Conservation (phyloP, 2,797 vertebrate genomes). For the Pipistrellus nathusii region DNA sequence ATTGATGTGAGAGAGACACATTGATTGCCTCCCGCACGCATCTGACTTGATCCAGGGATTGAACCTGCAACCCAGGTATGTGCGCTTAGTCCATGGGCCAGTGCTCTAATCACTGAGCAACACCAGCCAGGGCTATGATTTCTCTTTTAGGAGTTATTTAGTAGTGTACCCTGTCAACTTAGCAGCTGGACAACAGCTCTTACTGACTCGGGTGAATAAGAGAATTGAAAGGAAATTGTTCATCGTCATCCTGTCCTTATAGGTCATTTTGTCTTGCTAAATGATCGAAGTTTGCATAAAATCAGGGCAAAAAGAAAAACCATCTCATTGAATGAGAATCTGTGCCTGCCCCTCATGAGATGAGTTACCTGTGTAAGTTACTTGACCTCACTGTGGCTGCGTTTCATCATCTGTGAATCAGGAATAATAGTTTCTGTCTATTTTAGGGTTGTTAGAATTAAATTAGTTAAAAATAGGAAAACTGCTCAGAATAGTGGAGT, state of each 20-base stretch:
- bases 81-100: too few relatives aligned
- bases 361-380: background rate
- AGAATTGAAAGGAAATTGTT: slow-evolving; percentile 6
- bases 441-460: background rate
- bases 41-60: too few relatives aligned
- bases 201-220: background rate
- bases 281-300: background rate
- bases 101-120: too few relatives aligned
- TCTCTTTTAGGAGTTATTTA: background rate
- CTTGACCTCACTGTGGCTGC: background rate
- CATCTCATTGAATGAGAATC: background rate
- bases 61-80: too few relatives aligned
- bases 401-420: background rate
- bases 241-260: background rate
- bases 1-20: too few relatives aligned
- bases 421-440: background rate
- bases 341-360: background rate
- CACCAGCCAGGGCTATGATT: background rate
- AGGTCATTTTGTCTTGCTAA: background rate
- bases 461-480: background rate
- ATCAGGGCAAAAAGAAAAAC: background rate
- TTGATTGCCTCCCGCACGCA: too few relatives aligned
- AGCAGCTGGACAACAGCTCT: background rate
- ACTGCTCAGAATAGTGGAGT: background rate
- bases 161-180: background rate